A percentile compares a stretch with the other conserved stretches of the same genome.
Evolutionary conservation across 2,797 vertebrate species (phyloP).

Genomic region (Natrix natrix): DNA sequence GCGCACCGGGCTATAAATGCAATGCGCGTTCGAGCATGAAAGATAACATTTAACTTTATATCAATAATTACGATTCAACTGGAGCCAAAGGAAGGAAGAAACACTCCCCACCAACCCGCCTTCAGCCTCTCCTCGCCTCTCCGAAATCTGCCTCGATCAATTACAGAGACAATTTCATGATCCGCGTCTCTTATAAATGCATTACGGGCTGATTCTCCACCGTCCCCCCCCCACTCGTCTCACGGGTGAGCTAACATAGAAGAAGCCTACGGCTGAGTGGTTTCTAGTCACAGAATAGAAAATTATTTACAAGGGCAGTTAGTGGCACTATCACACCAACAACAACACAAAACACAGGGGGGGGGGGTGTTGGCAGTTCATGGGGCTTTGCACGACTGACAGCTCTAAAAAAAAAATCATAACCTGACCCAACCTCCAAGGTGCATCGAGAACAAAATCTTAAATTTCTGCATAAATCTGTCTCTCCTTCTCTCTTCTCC

Average conservation of each 20-base stretch:
- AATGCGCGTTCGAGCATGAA: background rate
- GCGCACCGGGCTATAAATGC: background rate
- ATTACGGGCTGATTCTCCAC: background rate
- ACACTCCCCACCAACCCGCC: background rate
- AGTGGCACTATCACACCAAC: background rate
- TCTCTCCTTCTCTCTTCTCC: background rate
- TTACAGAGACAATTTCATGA: background rate
- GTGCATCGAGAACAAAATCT: background rate
- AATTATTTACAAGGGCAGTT: background rate
- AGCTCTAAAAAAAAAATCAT: background rate
- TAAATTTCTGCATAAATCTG: background rate
- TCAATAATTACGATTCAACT: background rate
- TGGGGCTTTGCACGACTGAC: slow-evolving; percentile 34
- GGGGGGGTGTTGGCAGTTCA: background rate
- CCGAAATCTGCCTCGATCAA: background rate
- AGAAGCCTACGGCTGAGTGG: background rate
- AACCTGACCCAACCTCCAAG: slow-evolving; percentile 18
- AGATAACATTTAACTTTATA: background rate
- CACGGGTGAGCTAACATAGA: background rate
- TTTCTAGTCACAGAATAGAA: background rate
- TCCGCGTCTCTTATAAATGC: background rate
- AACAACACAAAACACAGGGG: background rate
- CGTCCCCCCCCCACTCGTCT: background rate
- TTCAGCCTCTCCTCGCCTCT: background rate
- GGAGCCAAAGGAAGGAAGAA: background rate